A percentile compares a stretch with the other conserved stretches of the same genome.
Conservation (phyloP, 2,888 invertebrate genomes). For the Chydorus sphaericus region DNA sequence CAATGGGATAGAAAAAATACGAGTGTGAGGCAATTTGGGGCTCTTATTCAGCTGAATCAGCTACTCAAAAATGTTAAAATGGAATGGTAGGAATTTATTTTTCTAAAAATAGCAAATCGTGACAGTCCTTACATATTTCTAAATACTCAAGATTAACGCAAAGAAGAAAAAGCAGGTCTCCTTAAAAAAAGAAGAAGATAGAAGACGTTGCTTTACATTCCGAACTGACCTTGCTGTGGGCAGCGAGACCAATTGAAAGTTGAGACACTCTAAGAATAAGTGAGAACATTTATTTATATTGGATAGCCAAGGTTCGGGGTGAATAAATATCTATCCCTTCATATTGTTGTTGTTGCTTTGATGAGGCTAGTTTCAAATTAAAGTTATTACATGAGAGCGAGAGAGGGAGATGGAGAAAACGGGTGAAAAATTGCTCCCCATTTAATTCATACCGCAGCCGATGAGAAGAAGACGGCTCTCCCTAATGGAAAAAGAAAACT, state of each 20-base stretch:
- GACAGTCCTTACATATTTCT: no score
- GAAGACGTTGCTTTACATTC: no score
- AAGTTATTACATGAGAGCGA: neutral
- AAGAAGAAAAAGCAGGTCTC: neutral
- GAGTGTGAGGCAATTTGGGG: no score
- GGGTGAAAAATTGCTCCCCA: neutral
- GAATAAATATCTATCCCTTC: neutral
- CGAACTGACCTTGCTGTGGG: conserved; percentile 5
- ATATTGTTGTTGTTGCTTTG: neutral
- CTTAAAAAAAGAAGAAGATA: neutral
- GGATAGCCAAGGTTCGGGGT: no score
- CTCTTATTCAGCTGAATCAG: no score
- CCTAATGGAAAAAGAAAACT: conserved; percentile 12
- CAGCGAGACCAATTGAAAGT: conserved; percentile 3
- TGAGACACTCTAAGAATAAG: neutral
- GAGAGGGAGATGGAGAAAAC: neutral
- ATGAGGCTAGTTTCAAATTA: neutral
- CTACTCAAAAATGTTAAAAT: no score
- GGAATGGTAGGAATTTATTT: no score
- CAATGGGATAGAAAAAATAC: no score
- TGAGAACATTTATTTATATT: no score
- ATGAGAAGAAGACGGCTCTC: neutral
- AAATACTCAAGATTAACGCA: no score
- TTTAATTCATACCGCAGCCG: neutral
- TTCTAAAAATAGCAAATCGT: conserved; percentile 1